Base-by-base conservation (phyloP, 2,888 invertebrate species). In the Eupithecia subfuscata region DNA sequence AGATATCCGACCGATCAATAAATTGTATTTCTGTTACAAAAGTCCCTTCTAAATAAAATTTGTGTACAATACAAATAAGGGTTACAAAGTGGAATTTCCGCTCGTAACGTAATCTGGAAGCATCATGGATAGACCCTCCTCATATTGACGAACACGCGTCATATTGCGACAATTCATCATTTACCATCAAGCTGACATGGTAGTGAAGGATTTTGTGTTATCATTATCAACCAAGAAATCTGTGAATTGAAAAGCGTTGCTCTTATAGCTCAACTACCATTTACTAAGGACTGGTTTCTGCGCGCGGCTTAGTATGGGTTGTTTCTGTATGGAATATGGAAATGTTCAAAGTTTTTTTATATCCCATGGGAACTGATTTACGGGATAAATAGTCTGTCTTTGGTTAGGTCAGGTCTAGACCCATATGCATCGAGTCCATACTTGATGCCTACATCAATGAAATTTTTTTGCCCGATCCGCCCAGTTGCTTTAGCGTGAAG, bases 111-210 rank as follows among this genome's bases (percentile, higher is more conserved):
- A 1, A 64, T 60, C 60, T 25, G 34, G 18, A 18, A 18, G 52
- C 34, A 34, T 30, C 63, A 78, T 76, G 73, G 71, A 34, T 68
- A 52, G n/a, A 79, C 79, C 81, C 81, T 76, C 75, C 74, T 81
- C 78, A 75, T 71, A 74, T 65, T 76, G 77, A 78, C 78, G 68
- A 69, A 34, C 40, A 74, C 70, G 43, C 71, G 79, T 78, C 78
- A 78, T 71, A 75, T 65, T 25, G 25, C 60, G 75, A 75, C 71
- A 73, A 75, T 79, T 81, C 75, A 79, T 78, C 78, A 75, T 75
- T 74, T 75, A 75, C 71, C 73, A 76, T 78, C 22, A 56, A 52
- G n/a, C 22, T 52, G 22, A 22, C n/a, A 48, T n/a, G 16, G 52
- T 52, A 11, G 11, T 3, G 9, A 56, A 56, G n/a, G 11, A 22